Evolutionary conservation across 1,140 invertebrate species (phyloP), one percentile per base, ranked within the genome.

Genomic region (Drosophila littoralis): DNA sequence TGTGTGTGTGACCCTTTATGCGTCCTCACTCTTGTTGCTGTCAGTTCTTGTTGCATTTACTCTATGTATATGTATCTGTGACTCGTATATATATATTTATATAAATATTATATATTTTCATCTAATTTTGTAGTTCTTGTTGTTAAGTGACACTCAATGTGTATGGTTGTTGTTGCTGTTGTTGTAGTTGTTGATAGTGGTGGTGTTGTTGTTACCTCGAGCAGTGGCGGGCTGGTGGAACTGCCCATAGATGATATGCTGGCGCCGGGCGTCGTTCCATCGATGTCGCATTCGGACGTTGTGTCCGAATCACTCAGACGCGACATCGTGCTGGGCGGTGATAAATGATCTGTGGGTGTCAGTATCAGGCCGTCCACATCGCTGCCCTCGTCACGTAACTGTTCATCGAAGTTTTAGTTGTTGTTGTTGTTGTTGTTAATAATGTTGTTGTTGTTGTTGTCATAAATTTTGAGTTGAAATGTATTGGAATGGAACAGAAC

Each of bases 271-370:
- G 92, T 95, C 93, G 93, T 93, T 89, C 94, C 95, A 90, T 97
- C 96, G 79, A 96, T 95, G 92, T 98, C 97, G 92, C 97, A 96
- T 93, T 99, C 98, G 77, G 97, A 98, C 69, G 94, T 94, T 15
- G 96, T 96, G 93, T 99, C 97, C 32, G 97, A 97, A 93, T 99
- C 98, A 76, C 97, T 98, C 75, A 98, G 94, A 13, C 97, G 94
- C 60, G 97, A 97, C 63, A 96, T 96, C 15, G 95, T 97, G 72
- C 96, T 97, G 70, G 97, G 97, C 42, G 98, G 98, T 80, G 98
- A 98, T 66, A 98, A 94, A 93, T 98, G 98, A 93, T 98, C 97
- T 79, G 95, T 96, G 66, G 95, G 95, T 75, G 94, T 96, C 92
- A 94, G 93, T 74, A 93, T 93, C 81, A 94, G 91, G 72, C 93